A percentile compares a stretch with the other conserved stretches of the same genome.
These are phyloP conservation scores for Diplazon laetatorius DNA, from an alignment of 2,888 invertebrate genomes.

Conservation along the genomic window DNA sequence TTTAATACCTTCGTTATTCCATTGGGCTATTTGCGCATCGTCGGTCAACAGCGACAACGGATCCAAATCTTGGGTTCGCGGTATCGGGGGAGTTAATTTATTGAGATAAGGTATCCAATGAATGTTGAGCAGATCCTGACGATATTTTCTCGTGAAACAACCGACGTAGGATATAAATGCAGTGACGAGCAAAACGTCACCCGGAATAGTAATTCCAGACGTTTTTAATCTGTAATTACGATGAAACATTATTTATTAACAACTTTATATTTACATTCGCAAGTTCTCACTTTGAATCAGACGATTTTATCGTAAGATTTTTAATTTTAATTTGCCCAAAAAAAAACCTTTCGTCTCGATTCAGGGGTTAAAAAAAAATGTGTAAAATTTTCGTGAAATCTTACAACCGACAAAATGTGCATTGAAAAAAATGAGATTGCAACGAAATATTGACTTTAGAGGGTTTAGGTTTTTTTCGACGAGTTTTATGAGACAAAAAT, in stretches of 20 bases:
- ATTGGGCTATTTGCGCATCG: conserved; percentile 94
- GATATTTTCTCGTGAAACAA: conserved; percentile 94
- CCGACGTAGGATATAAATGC: conserved; percentile 98
- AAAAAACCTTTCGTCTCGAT: neutral
- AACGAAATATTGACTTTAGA: no score
- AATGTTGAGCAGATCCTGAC: conserved; percentile 89
- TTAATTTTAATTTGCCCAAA: no score
- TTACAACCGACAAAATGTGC: no score
- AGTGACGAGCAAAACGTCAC: conserved; percentile 93
- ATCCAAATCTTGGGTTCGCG: conserved; percentile 91
- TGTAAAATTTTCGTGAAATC: no score
- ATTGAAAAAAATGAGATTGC: no score
- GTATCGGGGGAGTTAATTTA: conserved; percentile 89
- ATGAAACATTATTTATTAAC: neutral
- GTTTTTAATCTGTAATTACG: conserved; percentile 85
- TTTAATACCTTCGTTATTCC: conserved; percentile 94
- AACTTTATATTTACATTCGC: neutral
- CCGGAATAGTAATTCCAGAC: conserved; percentile 91
- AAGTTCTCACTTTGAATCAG: neutral
- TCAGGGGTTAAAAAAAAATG: no score
- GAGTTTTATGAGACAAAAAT: no score
- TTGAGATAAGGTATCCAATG: conserved; percentile 92
- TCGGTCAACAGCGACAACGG: conserved; percentile 94
- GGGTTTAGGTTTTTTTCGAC: no score
- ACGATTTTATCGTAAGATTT: neutral